phyloP scores from a whole-genome alignment of 2,888 invertebrate species.

The Maniola hyperantus region DNA sequence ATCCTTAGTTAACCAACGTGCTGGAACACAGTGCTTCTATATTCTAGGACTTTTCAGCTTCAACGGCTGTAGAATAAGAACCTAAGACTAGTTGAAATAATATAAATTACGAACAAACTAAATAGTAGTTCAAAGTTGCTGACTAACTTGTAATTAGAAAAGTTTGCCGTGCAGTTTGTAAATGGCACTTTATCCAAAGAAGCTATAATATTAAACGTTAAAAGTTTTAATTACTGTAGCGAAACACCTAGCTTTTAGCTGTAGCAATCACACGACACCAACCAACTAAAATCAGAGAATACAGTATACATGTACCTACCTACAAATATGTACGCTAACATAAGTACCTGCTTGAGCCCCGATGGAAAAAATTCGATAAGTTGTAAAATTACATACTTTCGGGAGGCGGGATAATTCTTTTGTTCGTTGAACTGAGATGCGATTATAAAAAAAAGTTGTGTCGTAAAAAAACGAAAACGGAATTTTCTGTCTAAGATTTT shows the following conservation, averaged over 20 bases:
- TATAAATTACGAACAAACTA: not conserved
- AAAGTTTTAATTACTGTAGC: slow-evolving; percentile 15
- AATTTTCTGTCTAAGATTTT: slow-evolving; percentile 12
- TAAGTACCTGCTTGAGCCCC: too few relatives aligned
- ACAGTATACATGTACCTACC: not conserved
- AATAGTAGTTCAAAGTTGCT: not conserved
- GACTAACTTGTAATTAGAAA: slow-evolving; percentile 11
- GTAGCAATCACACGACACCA: not conserved
- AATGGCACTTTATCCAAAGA: slow-evolving; percentile 4
- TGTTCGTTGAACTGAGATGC: not conserved
- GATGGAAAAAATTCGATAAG: not conserved
- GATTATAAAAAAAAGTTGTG: slow-evolving; percentile 6
- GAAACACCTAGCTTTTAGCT: not conserved
- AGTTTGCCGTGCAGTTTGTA: slow-evolving; percentile 15
- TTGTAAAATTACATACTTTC: not conserved
- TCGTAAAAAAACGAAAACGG: slow-evolving; percentile 9
- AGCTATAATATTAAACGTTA: slow-evolving; percentile 4
- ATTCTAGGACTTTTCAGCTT: not conserved
- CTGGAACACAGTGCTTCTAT: too few relatives aligned
- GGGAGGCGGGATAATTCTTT: not conserved
- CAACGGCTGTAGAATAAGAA: not conserved
- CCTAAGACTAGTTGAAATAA: too few relatives aligned
- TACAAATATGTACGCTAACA: too few relatives aligned
- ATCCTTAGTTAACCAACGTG: too few relatives aligned
- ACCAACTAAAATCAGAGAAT: not conserved